A percentile compares a stretch with the other conserved stretches of the same genome.
These are phyloP conservation scores for Pleuronectes platessa DNA, from an alignment of 2,113 vertebrate species.

Conservation along the genomic window DNA sequence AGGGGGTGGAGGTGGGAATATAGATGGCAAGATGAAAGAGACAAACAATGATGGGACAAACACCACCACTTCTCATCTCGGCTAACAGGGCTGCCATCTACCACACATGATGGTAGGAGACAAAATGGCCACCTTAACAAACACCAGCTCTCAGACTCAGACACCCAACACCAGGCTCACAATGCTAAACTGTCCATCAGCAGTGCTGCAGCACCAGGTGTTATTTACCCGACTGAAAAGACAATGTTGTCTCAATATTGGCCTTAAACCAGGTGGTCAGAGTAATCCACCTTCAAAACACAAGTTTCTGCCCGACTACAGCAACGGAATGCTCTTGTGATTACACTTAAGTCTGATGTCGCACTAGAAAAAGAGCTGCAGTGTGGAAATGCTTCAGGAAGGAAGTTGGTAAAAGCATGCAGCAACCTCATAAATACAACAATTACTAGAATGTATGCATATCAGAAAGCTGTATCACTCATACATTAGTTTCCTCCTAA, in stretches of 20 bases:
- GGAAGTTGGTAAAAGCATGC: neutral
- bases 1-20: constrained; percentile 56
- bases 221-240: neutral
- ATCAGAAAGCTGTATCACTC: neutral
- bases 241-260: neutral
- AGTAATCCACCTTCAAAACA: neutral
- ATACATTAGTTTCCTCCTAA: neutral
- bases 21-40: constrained; percentile 70
- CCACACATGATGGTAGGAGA: constrained; percentile 68
- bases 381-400: neutral
- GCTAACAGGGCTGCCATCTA: constrained; percentile 56
- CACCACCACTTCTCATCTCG: constrained; percentile 60
- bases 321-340: neutral
- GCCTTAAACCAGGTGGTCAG: neutral
- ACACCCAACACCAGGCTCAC: constrained; percentile 41
- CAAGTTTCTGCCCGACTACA: neutral
- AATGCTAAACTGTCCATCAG: constrained; percentile 2
- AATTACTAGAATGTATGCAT: constrained; percentile 4
- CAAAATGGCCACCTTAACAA: constrained; percentile 77
- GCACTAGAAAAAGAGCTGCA: neutral
- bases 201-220: constrained; percentile 22
- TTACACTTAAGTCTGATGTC: neutral
- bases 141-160: constrained; percentile 40
- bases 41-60: constrained; percentile 50
- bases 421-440: neutral